Base-by-base conservation (phyloP, 2,888 invertebrate species). In the Clusia tigrina region DNA sequence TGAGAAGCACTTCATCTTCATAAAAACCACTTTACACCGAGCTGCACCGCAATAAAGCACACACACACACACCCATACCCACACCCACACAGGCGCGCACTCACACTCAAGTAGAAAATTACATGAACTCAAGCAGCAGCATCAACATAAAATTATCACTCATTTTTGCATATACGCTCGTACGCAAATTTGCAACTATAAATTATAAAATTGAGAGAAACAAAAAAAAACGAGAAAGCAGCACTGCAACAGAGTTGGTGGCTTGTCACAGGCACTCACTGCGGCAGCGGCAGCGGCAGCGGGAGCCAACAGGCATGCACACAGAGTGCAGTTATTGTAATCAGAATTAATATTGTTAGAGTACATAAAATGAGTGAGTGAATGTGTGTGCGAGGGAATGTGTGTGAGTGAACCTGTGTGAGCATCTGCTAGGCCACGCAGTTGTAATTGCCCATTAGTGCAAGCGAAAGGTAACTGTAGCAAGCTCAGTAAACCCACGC, bases 41-140 rank as follows among this genome's bases (percentile, higher is more conserved):
- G n/a, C n/a, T n/a, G n/a, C n/a, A 32, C 12, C 61, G 69, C 74
- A 71, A 71, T 66, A 61, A 62, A 72, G 69, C 69, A 70, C 64
- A 69, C 69, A 62, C 56, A 46, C 51, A 61, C 54, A 54, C 48
- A 54, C 1, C 24, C 22, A 23, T 23, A 51, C 38, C 58, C 56
- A 26, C 18, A 15, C 18, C 10, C 26, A 51, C 22, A 59, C 32
- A 46, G 26, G 63, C 26, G 22, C 24, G 55, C 42, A 25, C 52
- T 42, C n/a, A 42, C 42, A 42, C 10, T 42, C n/a, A 42, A 42
- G n/a, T 42, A 17, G 10, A 6, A 42, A 42, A 42, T 42, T 42
- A 17, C 42, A 42, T 42, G 42, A n/a, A n/a, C n/a, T n/a, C 42
- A 42, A 3, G 2, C 3, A n/a, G 42, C 42, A 42, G n/a, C 42